A percentile compares a stretch with the other conserved stretches of the same genome.
Conservation (phyloP, 2,797 vertebrate species). For the Rhinophrynus dorsalis region DNA sequence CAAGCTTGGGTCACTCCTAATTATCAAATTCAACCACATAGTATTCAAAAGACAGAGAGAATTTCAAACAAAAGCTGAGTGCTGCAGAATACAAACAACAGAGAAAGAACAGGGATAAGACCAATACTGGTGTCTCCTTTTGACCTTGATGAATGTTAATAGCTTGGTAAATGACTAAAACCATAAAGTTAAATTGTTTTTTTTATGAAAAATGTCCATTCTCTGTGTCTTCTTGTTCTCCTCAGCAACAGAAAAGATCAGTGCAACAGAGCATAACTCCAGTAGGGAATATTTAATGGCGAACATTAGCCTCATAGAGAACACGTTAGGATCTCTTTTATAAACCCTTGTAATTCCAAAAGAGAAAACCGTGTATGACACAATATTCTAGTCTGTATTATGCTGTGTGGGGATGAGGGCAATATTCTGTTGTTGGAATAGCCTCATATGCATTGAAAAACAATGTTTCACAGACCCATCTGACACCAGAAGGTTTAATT, state of each 20-base stretch:
- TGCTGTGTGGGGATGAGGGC: no score
- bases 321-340: no score
- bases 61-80: conserved; percentile 13
- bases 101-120: not conserved
- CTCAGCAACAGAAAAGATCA: conserved; percentile 42
- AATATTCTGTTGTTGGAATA: not conserved
- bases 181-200: conserved; percentile 44
- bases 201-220: conserved; percentile 45
- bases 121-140: conserved; percentile 23
- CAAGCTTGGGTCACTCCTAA: conserved; percentile 3
- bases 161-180: conserved; percentile 44
- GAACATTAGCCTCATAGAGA: not conserved
- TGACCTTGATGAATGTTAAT: conserved; percentile 49
- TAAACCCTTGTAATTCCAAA: no score
- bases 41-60: conserved; percentile 4
- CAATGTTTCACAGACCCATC: not conserved
- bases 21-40: not conserved
- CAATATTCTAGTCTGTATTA: no score
- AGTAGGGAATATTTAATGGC: not conserved
- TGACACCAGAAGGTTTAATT: conserved; percentile 38
- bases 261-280: conserved; percentile 33
- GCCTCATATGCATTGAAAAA: not conserved
- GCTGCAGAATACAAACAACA: conserved; percentile 3
- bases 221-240: conserved; percentile 39
- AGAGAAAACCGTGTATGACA: no score